Percentiles rank a stretch among this genome's conserved stretches.
phyloP scores from a whole-genome alignment of 2,888 invertebrate genomes.

The Megalurothrips usitatus region DNA sequence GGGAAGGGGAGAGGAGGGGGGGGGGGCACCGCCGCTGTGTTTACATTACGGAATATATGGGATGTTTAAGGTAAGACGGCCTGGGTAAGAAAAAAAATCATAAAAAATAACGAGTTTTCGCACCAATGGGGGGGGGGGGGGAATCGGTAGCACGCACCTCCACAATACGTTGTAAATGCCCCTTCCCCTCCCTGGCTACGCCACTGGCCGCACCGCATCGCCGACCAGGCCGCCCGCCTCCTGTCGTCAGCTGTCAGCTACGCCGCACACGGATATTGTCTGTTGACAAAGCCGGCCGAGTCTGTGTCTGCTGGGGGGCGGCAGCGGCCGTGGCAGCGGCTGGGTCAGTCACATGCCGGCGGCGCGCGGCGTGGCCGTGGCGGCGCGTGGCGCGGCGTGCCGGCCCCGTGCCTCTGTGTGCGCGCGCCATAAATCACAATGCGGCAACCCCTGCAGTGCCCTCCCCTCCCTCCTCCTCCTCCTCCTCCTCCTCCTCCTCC shows the following conservation, averaged over 20 bases:
- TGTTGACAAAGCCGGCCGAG: too few species aligned
- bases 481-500: not conserved
- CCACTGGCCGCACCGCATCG: not conserved
- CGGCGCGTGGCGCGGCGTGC: not conserved
- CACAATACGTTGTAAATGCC: not conserved
- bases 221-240: too few species aligned
- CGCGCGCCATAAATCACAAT: constrained; percentile 16
- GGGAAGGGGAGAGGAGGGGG: too few species aligned
- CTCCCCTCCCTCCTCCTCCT: not conserved
- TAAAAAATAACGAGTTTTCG: too few species aligned
- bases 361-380: not conserved
- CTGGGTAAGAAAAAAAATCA: too few species aligned
- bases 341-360: not conserved
- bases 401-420: not conserved
- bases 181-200: not conserved
- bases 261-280: too few species aligned
- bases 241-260: too few species aligned
- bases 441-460: constrained; percentile 20
- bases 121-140: too few species aligned
- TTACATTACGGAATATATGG: not conserved
- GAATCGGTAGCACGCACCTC: too few species aligned
- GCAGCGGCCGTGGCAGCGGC: too few species aligned
- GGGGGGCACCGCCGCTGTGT: not conserved
- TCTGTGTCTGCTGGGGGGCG: too few species aligned
- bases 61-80: not conserved